A percentile compares a stretch with the other conserved stretches of the same genome.
Conservation (phyloP, 2,113 vertebrate genomes). For the Tragelaphus buxtoni region DNA sequence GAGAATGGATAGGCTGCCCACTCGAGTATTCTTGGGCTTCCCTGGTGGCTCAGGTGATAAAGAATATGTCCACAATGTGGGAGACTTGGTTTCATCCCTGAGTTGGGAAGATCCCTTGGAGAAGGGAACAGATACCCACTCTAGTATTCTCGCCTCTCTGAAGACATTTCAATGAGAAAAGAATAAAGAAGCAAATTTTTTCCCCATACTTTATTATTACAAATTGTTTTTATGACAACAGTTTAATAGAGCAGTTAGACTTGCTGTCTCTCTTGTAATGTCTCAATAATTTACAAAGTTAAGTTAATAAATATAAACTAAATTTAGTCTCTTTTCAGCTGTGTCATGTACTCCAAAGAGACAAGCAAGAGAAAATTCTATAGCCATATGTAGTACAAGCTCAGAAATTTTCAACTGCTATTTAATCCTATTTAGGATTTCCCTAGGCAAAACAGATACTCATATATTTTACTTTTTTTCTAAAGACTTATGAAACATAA, state of each 20-base stretch:
- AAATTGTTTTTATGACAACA: neutral
- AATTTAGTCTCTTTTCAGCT: neutral
- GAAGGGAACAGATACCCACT: neutral
- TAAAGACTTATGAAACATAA: slow-evolving; percentile 57
- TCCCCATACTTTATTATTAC: slow-evolving; percentile 23
- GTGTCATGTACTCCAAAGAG: neutral
- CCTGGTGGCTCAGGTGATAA: neutral
- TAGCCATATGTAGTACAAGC: neutral
- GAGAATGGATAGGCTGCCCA: neutral
- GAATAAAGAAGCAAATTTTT: neutral
- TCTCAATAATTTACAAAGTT: slow-evolving; percentile 21
- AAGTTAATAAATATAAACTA: slow-evolving; percentile 56
- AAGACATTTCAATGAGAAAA: neutral
- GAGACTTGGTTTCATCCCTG: neutral
- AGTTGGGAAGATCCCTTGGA: neutral
- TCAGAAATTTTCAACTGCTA: neutral
- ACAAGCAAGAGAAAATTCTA: neutral
- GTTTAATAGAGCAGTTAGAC: slow-evolving; percentile 25
- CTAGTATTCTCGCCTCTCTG: neutral
- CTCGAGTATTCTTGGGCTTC: neutral
- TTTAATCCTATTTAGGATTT: neutral
- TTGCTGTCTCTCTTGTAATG: neutral
- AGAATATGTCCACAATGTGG: neutral
- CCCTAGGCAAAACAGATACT: neutral
- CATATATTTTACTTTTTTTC: neutral